Evolutionary conservation across 92 coral and sea anemone species (phyloP).

Genomic region (Meandrina meandrites): DNA sequence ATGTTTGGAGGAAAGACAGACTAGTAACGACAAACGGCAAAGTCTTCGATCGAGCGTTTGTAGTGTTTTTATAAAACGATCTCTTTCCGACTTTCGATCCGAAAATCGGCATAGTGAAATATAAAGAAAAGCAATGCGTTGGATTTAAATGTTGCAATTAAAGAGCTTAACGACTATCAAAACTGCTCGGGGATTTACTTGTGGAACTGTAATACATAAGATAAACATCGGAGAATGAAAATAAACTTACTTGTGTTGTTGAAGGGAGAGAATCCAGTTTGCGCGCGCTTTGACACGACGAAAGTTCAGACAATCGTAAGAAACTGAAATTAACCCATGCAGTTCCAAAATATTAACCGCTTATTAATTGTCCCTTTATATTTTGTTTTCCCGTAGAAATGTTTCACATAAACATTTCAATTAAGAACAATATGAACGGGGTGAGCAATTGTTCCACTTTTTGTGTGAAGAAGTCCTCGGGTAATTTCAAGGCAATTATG

Average conservation of each 20-base stretch:
- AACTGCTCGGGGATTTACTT: slow-evolving; percentile 24
- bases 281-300: background rate
- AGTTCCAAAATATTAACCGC: background rate
- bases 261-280: background rate
- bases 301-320: background rate
- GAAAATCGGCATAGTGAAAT: slow-evolving; percentile 10
- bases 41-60: background rate
- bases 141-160: slow-evolving; percentile 35
- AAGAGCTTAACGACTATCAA: slow-evolving; percentile 31
- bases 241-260: background rate
- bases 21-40: background rate
- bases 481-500: slow-evolving; percentile 42
- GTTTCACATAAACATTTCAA: slow-evolving; percentile 26
- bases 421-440: slow-evolving; percentile 36
- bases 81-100: background rate
- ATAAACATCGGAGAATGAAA: slow-evolving; percentile 18
- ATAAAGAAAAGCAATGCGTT: background rate
- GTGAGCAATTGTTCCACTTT: slow-evolving; percentile 20
- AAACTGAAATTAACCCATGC: slow-evolving; percentile 17
- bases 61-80: background rate
- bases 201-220: slow-evolving; percentile 24
- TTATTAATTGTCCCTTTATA: background rate
- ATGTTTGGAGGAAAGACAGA: background rate
- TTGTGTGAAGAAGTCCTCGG: slow-evolving; percentile 35
- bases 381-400: background rate